phyloP scores from a whole-genome alignment of 2,888 invertebrate species.

The Aelia acuminata region DNA sequence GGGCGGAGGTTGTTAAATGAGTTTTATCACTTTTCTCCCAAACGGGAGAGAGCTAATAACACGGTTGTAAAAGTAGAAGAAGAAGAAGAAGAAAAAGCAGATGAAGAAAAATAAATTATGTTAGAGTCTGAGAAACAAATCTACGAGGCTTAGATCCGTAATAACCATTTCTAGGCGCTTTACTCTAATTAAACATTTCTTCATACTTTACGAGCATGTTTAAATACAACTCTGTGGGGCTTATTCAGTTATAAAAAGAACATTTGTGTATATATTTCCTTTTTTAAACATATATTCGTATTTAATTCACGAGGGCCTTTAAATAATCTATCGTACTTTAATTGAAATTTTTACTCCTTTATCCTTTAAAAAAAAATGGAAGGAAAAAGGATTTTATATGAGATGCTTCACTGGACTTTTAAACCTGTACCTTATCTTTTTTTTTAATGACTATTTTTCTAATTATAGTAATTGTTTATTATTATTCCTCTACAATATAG shows the following conservation, averaged over 20 bases:
- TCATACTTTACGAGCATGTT: not conserved
- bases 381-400: no score
- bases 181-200: not conserved
- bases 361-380: no score
- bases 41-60: constrained; percentile 14
- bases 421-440: no score
- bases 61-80: constrained; percentile 10
- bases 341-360: no score
- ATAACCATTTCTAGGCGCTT: not conserved
- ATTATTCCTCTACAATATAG: no score
- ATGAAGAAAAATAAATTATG: constrained; percentile 11
- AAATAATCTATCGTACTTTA: no score
- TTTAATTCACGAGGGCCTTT: not conserved
- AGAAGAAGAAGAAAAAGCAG: not conserved
- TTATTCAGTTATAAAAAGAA: not conserved
- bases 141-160: not conserved
- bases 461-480: no score
- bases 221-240: not conserved
- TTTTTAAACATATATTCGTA: not conserved
- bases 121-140: not conserved
- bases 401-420: no score
- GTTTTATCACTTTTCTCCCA: constrained; percentile 39
- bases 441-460: no score
- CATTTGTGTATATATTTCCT: not conserved
- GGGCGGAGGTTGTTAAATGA: not conserved